phyloP scores from a whole-genome alignment of 2,888 invertebrate genomes.

The Polydrusus tereticollis region DNA sequence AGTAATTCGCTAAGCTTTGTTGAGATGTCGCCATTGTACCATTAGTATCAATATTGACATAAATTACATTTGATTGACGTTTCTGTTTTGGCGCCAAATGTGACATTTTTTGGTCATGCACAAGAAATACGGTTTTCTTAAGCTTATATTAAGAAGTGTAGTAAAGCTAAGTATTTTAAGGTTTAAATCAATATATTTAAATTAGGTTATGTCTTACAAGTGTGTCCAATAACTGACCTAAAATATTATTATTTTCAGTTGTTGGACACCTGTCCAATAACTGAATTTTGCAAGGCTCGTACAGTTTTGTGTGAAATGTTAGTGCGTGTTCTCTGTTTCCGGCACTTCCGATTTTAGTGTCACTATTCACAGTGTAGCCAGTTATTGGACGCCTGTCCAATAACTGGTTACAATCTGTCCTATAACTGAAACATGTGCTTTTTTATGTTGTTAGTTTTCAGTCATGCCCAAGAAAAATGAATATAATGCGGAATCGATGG shows the following conservation, averaged over 20 bases:
- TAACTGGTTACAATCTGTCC: too few species aligned
- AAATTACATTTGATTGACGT: background rate
- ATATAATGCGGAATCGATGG: too few species aligned
- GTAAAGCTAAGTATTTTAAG: too few species aligned
- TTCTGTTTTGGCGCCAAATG: background rate
- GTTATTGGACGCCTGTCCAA: too few species aligned
- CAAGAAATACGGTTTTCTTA: background rate
- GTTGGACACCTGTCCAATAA: too few species aligned
- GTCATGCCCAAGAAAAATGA: constrained; percentile 28
- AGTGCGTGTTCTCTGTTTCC: background rate
- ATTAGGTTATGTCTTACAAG: too few species aligned
- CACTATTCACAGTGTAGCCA: background rate
- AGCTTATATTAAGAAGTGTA: background rate
- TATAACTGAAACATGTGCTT: too few species aligned
- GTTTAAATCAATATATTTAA: too few species aligned
- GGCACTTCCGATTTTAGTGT: background rate
- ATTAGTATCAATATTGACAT: background rate
- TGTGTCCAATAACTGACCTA: too few species aligned
- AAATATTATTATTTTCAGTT: too few species aligned
- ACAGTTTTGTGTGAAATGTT: background rate
- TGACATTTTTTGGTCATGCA: background rate
- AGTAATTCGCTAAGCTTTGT: background rate
- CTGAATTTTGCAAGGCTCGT: too few species aligned
- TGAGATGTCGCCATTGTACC: background rate
- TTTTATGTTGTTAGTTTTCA: too few species aligned